Percentiles rank a stretch among this genome's conserved stretches.
Conservation (phyloP, 1,140 invertebrate species). For the Pinna nobilis region DNA sequence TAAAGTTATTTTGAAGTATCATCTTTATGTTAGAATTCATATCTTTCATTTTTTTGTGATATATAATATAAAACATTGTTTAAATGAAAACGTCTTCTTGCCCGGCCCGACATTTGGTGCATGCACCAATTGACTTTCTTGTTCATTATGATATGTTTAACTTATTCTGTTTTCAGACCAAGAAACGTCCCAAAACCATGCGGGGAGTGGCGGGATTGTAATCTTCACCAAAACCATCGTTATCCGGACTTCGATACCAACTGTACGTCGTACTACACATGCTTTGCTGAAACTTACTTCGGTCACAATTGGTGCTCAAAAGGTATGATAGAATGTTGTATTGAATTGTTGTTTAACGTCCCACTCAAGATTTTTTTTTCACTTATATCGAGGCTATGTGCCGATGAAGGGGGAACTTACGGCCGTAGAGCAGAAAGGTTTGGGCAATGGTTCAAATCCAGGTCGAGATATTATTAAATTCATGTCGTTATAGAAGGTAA, state of each 20-base stretch:
- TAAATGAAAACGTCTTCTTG: too few relatives aligned
- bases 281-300: constrained; percentile 17
- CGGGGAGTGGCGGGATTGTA: constrained; percentile 27
- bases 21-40: too few relatives aligned
- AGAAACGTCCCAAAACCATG: constrained; percentile 28
- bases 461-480: neutral
- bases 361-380: neutral
- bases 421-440: neutral
- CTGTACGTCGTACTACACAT: constrained; percentile 39
- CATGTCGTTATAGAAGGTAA: neutral
- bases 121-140: too few relatives aligned
- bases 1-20: too few relatives aligned
- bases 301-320: constrained; percentile 40
- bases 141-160: too few relatives aligned
- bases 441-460: neutral
- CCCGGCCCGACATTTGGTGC: too few relatives aligned
- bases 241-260: constrained; percentile 37
- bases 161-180: constrained; percentile 8
- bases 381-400: too few relatives aligned
- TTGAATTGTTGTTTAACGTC: too few relatives aligned
- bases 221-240: neutral
- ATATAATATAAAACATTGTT: too few relatives aligned
- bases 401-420: too few relatives aligned
- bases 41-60: too few relatives aligned
- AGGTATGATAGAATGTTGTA: neutral